Evolutionary conservation across 2,797 vertebrate species (phyloP), one percentile per base, ranked within the genome.

Genomic region (Cuniculus paca): DNA sequence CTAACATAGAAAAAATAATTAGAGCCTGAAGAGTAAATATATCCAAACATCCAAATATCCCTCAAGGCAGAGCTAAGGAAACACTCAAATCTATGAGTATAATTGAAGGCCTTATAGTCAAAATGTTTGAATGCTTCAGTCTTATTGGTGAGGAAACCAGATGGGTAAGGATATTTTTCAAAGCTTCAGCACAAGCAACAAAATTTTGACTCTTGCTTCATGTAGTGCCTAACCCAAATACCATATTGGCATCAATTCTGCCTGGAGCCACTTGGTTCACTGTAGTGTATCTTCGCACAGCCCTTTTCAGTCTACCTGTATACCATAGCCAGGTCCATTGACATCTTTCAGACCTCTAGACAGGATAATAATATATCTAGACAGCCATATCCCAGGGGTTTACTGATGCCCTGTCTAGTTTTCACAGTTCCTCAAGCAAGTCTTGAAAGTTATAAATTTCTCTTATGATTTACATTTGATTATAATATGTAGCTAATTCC

Each of bases 21-120:
- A 84, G 36, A 85, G n/a, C 58, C 28, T 5, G 2, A 60, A 45
- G 3, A 72, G 45, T 68, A 75, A 39, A 56, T 20, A 65, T 50
- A 63, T 14, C 20, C 42, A 72, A 16, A 65, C 12, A 75, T 12
- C 74, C 34, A 19, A 50, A 22, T 54, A 80, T 36, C n/a, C 39
- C 85, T 95, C 45, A 70, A 70, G 31, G n/a, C 42, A 68, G 65
- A 88, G 72, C 26, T 65, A 84, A 92, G n/a, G 17, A 54, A 74
- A 20, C 3, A 22, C 39, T 84, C 74, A 60, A 54, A 81, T 2
- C 24, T 45, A n/a, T 17, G 17, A 70, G 63, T 70, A 5, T 12
- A 81, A 31, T 26, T 81, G 65, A 61, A 48, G 16, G 17, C 31
- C 52, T 77, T 50, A 24, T 13, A 54, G 36, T 36, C 52, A 28